These are phyloP conservation scores for Parnassius glacialis DNA, from an alignment of 2,888 invertebrate species.

Conservation along the genomic window DNA sequence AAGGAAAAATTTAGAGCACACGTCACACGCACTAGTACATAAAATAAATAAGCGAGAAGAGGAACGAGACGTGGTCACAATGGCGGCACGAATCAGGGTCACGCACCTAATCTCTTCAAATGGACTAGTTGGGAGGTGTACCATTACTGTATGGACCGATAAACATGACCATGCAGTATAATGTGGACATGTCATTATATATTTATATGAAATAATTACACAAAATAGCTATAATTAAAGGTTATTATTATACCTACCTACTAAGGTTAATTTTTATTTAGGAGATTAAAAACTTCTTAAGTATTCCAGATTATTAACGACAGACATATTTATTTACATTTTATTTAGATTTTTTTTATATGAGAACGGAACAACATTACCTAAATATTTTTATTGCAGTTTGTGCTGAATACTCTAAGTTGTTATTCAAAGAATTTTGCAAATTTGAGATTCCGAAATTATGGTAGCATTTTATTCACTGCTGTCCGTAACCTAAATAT, in stretches of 20 bases:
- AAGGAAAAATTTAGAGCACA: slow-evolving; percentile 26
- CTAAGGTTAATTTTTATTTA: no score
- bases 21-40: slow-evolving; percentile 24
- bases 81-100: slow-evolving; percentile 39
- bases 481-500: no score
- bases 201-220: neutral
- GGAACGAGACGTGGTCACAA: slow-evolving; percentile 33
- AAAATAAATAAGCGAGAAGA: slow-evolving; percentile 35
- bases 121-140: slow-evolving; percentile 36
- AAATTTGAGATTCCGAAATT: no score
- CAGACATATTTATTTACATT: no score
- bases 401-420: no score
- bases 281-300: no score
- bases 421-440: no score
- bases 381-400: no score
- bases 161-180: slow-evolving; percentile 15
- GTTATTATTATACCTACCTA: neutral
- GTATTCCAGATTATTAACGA: no score
- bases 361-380: no score
- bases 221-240: neutral
- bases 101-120: slow-evolving; percentile 38
- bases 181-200: slow-evolving; percentile 6
- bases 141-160: slow-evolving; percentile 33
- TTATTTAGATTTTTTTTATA: no score
- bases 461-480: no score